phyloP scores from a whole-genome alignment of 1,140 invertebrate genomes.

The Drosophila mayri region DNA sequence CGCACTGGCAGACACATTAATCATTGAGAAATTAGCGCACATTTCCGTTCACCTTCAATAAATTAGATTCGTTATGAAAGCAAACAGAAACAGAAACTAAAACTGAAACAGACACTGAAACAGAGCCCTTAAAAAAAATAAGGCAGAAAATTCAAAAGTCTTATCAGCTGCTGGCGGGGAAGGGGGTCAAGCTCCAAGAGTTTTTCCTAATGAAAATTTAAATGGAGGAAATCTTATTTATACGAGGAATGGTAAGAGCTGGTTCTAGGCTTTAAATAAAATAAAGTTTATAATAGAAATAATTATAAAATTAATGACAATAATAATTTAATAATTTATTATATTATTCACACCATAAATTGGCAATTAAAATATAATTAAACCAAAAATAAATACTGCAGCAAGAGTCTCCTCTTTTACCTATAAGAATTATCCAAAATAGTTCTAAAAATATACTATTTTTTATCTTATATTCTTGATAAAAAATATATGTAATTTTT shows the following conservation, averaged over 20 bases:
- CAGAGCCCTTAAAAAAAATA: background rate
- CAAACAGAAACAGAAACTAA: slow-evolving; percentile 29
- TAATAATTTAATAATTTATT: too few relatives aligned
- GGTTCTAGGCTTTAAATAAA: background rate
- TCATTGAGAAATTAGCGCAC: slow-evolving; percentile 77
- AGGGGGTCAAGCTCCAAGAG: slow-evolving; percentile 14
- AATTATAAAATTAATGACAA: background rate
- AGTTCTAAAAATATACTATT: too few relatives aligned
- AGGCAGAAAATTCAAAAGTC: background rate
- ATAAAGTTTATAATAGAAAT: background rate
- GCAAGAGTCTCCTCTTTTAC: too few relatives aligned
- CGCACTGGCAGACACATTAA: slow-evolving; percentile 60
- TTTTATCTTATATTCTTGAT: too few relatives aligned
- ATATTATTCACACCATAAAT: too few relatives aligned
- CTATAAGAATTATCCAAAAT: too few relatives aligned
- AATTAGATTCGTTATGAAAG: slow-evolving; percentile 70
- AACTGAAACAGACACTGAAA: slow-evolving; percentile 18
- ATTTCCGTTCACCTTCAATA: slow-evolving; percentile 82
- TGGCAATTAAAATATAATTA: too few relatives aligned
- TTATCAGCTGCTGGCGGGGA: background rate
- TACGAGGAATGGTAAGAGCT: too few relatives aligned
- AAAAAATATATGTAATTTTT: too few relatives aligned
- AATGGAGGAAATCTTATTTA: background rate
- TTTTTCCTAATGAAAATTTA: slow-evolving; percentile 9
- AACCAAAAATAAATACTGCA: too few relatives aligned